These are phyloP conservation scores for Acinonyx jubatus DNA, from an alignment of 2,113 vertebrate species.

Conservation along the genomic window DNA sequence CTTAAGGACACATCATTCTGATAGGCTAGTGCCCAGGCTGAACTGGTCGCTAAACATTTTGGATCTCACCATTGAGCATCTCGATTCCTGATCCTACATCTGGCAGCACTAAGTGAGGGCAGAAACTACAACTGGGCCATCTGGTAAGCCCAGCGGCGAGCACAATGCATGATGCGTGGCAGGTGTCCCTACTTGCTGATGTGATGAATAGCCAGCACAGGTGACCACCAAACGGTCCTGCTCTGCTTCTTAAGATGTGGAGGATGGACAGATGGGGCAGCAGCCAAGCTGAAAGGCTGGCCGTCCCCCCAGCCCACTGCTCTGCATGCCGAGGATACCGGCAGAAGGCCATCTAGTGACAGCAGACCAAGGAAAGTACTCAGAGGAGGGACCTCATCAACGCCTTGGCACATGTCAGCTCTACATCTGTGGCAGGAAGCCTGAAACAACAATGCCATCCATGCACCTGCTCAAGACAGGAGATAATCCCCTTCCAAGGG, in stretches of 20 bases:
- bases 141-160: not conserved
- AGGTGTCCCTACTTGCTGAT: not conserved
- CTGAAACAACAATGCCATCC: not conserved
- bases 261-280: not conserved
- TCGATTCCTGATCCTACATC: not conserved
- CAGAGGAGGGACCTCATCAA: not conserved
- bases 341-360: not conserved
- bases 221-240: not conserved
- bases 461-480: not conserved
- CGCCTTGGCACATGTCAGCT: not conserved
- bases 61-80: not conserved
- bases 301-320: no score
- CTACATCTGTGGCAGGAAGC: not conserved
- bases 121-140: not conserved
- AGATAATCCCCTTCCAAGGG: not conserved
- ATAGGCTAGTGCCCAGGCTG: not conserved
- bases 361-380: not conserved
- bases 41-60: not conserved
- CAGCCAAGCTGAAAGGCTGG: not conserved
- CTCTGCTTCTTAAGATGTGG: not conserved
- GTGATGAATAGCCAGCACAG: not conserved
- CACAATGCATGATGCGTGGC: accelerated
- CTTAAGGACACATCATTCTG: not conserved
- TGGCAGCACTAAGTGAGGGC: not conserved
- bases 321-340: not conserved